A percentile compares a stretch with the other conserved stretches of the same genome.
Evolutionary conservation across 2,113 vertebrate genomes (phyloP).

Genomic region (Porphyrio hochstetteri): DNA sequence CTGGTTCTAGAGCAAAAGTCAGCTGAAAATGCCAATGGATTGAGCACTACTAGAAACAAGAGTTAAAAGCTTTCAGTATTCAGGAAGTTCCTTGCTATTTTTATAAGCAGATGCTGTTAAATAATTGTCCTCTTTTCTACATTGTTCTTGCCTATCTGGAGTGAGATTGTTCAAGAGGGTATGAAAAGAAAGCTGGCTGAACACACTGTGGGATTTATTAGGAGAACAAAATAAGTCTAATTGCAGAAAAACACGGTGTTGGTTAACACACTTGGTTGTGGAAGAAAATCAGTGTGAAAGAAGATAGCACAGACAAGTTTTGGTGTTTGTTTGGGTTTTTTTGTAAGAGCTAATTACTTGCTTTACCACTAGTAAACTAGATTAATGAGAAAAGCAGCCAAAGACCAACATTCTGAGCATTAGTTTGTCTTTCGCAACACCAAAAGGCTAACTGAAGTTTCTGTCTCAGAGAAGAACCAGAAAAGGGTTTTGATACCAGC

Average conservation of each 20-base stretch:
- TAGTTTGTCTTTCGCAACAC: background rate
- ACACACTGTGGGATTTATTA: background rate
- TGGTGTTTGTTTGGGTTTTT: background rate
- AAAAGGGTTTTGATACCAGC: background rate
- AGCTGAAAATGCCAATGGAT: background rate
- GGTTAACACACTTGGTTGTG: background rate
- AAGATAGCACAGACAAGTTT: background rate
- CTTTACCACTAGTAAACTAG: background rate
- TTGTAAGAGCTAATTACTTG: background rate
- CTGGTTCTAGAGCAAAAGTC: background rate
- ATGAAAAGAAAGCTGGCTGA: background rate
- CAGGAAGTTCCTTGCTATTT: background rate
- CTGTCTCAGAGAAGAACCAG: background rate
- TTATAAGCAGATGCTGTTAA: background rate
- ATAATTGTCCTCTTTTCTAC: background rate
- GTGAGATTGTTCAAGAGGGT: background rate
- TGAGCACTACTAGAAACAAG: background rate
- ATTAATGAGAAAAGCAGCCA: background rate
- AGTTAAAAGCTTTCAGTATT: background rate
- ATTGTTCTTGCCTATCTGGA: background rate
- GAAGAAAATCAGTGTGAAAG: background rate
- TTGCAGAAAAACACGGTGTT: background rate
- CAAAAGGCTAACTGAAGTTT: background rate
- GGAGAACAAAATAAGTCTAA: background rate
- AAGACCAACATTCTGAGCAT: background rate